Conservation (phyloP, 2,113 vertebrate genomes). For the Ardeotis arabs region DNA sequence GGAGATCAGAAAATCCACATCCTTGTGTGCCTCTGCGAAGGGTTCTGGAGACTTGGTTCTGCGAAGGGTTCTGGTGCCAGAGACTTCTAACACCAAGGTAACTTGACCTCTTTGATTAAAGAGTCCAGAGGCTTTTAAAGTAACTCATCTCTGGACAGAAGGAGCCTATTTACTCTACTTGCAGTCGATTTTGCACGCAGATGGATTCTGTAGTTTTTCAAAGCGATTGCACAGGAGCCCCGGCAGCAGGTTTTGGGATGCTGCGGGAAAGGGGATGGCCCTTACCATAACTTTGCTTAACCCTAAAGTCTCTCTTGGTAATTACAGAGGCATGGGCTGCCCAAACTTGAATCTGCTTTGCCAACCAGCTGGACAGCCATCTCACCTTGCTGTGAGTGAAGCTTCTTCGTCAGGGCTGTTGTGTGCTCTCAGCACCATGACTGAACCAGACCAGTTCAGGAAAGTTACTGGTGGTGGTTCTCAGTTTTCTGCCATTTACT, state of each 20-base stretch:
- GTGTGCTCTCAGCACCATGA: background rate
- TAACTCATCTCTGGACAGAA: background rate
- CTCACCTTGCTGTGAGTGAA: background rate
- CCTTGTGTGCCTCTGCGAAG: background rate
- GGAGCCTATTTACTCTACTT: background rate
- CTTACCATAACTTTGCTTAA: background rate
- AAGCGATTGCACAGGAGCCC: background rate
- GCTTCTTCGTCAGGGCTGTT: background rate
- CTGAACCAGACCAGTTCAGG: background rate
- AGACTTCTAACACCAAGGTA: background rate
- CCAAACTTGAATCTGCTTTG: background rate
- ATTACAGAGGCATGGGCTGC: background rate
- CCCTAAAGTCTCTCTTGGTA: background rate
- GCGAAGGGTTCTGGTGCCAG: background rate
- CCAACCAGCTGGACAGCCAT: rapidly evolving
- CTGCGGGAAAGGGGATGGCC: background rate
- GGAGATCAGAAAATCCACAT: background rate
- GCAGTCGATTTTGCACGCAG: background rate
- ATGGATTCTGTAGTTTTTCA: background rate
- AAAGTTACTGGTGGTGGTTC: background rate
- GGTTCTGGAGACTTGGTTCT: background rate
- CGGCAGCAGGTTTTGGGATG: rapidly evolving
- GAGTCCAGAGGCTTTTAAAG: background rate
- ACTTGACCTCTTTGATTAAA: background rate
- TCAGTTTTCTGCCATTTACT: background rate